Base-by-base conservation (phyloP, 2,113 vertebrate genomes). In the Phodopus roborovskii region DNA sequence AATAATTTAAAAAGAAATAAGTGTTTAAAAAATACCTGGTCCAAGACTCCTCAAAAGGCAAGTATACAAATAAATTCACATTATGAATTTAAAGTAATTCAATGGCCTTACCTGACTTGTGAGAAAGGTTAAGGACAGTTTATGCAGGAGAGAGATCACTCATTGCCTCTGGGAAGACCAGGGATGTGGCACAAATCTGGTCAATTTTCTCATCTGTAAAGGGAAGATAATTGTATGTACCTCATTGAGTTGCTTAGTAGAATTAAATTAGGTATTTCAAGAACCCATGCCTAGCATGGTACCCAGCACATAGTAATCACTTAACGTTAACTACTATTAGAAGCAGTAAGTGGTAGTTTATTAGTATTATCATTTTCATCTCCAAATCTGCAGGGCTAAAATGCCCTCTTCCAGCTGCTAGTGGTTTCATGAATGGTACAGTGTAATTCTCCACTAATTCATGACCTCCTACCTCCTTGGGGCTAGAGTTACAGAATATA, bases 251-350 rank as follows among this genome's bases (percentile, higher is more conserved):
- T 39, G 13, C 91, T 94, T 33, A 96, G n/a, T 36, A 93, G 84
- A 94, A 96, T 94, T 91, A 95, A 96, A 97, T 90, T 96, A 97
- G 85, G 50, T 92, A 96, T 91, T 95, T 95, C 92, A 88, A 64
- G 68, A 88, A 79, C 48, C 39, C 7, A 0, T 68, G 56, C 91
- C 92, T 93, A 96, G 97, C 93, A 90, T 19, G 24, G 62, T 45
- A 92, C 3, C 81, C 60, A 94, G 85, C n/a, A 95, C 74, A 92
- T 33, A 95, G 89, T 74, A 91, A 96, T 91, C 83, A 96, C 71
- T 94, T 90, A 90, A 83, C n/a, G 33, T 85, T 96, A 90, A 94
- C 92, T 88, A 91, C 78, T 92, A 88, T 88, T 96, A 86, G 81
- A 93, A 97, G 70, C 53, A 64, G 60, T 83, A 84, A 95, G 81